Evolutionary conservation across 2,797 vertebrate species (phyloP), one percentile per base, ranked within the genome.

Genomic region (Buphagus erythrorhynchus): DNA sequence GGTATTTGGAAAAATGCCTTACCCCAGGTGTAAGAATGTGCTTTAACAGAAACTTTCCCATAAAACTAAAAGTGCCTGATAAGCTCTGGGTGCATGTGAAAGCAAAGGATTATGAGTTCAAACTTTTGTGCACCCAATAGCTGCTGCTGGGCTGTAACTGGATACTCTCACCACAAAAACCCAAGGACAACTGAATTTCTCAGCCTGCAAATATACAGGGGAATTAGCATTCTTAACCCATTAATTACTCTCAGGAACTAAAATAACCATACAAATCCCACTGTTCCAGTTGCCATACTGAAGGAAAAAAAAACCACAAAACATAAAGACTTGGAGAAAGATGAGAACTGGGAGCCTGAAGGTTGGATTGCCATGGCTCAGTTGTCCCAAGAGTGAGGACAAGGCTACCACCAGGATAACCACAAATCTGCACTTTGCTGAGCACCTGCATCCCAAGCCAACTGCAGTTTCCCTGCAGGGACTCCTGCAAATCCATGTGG

Each of bases 151-250:
- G 86, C 89, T 97, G 97, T 95, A 98, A 98, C 89, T 89, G 18
- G 96, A 98, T 95, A 97, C 90, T 75, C 74, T 96, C 72, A 13
- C 93, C 95, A 97, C 4, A 67, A 96, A 96, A 97, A 94, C 95
- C 95, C 96, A 95, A 97, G 97, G 97, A 97, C 96, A 94, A 96
- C 78, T 78, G 95, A 95, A 95, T 96, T 96, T 97, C 96, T 96
- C 94, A 95, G 94, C 90, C 86, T 10, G 69, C 42, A 68, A 65
- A 91, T 67, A 88, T 58, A 91, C 16, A 73, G n/a, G 62, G 76
- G 80, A 96, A 92, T 74, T 78, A 20, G 69, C 76, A 58, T 73
- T 89, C 83, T 93, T 77, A 93, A 98, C 94, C 94, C 92, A 46
- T 75, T 88, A 66, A 86, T 72, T 96, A 71, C 84, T 26, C 82